Base-by-base conservation (phyloP, 1,140 invertebrate species). In the Lucilia sericata region DNA sequence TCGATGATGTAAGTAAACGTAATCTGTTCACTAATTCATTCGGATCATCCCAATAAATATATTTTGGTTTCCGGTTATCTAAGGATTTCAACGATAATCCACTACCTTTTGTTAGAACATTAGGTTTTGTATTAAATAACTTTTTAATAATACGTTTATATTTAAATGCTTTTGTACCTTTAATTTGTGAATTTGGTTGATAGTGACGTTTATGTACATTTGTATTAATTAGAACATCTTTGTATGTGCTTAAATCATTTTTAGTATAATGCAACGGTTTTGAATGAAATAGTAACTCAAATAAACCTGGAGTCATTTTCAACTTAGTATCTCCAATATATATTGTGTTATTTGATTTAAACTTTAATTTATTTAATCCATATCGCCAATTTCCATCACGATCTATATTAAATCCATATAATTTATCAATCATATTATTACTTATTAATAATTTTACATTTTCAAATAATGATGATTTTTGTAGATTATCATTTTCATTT, bases 261-360 rank as follows among this genome's bases (percentile, higher is more conserved):
- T 51, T 55, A 13, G 49, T 82, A 82, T 82, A 82, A 55, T 82
- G n/a, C 17, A 25, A 47, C 10, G 80, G 80, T 55, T 55, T 82
- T 55, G 12, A 21, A 82, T 55, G 80, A 55, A 82, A 82, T 82
- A 82, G 25, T 82, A 82, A 82, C 80, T 55, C 80, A 82, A 82
- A 82, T 5, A 25, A 34, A 82, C 80, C 80, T 21, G 47, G 80
- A 21, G 80, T 82, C 80, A 82, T 82, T 82, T 82, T 82, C 80
- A 7, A 82, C 19, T 55, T 82, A 25, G 21, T 55, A 10, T 25
- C 21, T 25, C 80, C 49, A 4, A 82, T 82, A 42, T 55, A n/a
- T 25, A 82, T 82, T 14, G 36, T n/a, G 36, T 82, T n/a, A 55
- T 82, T 25, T 21, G 76, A 42, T 19, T 55, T 82, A 51, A 82